Percentiles rank a stretch among this genome's conserved stretches.
phyloP scores from a whole-genome alignment of 2,888 invertebrate genomes.

The Antitype chi region DNA sequence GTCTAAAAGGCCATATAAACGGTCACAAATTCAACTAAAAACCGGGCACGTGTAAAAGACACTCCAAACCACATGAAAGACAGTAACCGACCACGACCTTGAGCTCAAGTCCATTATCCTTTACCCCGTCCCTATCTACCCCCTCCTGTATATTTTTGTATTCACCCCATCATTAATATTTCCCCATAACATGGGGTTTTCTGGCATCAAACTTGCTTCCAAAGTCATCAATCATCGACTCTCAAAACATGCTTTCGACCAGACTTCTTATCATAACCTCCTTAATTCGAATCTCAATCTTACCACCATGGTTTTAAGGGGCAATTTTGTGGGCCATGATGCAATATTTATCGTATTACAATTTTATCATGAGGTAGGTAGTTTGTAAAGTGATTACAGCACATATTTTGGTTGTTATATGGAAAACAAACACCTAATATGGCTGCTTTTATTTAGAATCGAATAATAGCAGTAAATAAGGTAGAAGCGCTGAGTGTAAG shows the following conservation, averaged over 20 bases:
- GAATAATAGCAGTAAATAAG: constrained; percentile 33
- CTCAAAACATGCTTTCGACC: constrained; percentile 46
- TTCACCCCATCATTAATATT: constrained; percentile 53
- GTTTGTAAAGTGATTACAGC: constrained; percentile 54
- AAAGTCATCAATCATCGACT: constrained; percentile 60
- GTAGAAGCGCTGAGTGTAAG: constrained; percentile 13
- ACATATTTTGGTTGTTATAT: constrained; percentile 49
- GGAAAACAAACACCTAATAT: constrained; percentile 32
- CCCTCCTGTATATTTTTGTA: constrained; percentile 36
- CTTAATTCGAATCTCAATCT: constrained; percentile 36
- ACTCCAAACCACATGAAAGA: not conserved
- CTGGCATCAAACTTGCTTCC: constrained; percentile 46
- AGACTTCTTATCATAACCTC: constrained; percentile 6
- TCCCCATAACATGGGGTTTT: constrained; percentile 41
- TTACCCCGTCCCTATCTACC: not conserved
- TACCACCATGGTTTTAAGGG: not conserved
- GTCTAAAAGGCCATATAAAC: not conserved
- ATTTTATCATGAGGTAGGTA: constrained; percentile 39
- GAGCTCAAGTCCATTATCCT: not conserved
- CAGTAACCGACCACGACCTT: constrained; percentile 9
- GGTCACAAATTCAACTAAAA: not conserved
- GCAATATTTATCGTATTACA: constrained; percentile 40
- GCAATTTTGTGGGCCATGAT: not conserved
- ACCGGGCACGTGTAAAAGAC: not conserved
- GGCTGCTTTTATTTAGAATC: constrained; percentile 15